A percentile compares a stretch with the other conserved stretches of the same genome.
Evolutionary conservation across 64 coral and sea anemone species (phyloP).

Genomic region (Astreopora myriophthalma): DNA sequence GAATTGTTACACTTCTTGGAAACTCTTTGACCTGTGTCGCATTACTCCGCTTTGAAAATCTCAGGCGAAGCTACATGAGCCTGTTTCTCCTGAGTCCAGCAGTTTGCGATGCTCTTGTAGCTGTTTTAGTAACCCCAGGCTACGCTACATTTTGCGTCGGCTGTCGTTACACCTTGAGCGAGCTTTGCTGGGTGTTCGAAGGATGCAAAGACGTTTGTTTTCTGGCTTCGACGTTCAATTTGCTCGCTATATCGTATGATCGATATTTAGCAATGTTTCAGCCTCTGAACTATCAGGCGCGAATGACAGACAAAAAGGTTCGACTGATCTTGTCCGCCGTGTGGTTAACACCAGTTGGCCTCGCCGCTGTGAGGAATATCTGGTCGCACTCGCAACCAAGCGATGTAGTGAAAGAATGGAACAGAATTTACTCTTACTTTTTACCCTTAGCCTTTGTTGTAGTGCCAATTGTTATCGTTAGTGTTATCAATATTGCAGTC

Average conservation of each 20-base stretch:
- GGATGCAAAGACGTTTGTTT: constrained; percentile 69
- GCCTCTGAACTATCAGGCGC: constrained; percentile 66
- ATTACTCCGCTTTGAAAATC: constrained; percentile 31
- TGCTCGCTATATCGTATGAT: constrained; percentile 81
- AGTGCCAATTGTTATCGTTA: constrained; percentile 58
- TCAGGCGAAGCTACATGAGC: constrained; percentile 62
- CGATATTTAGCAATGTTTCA: constrained; percentile 75
- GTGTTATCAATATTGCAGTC: constrained; percentile 65
- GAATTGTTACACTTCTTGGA: constrained; percentile 49
- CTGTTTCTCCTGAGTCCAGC: constrained; percentile 56
- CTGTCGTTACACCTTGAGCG: neutral
- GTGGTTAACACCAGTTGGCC: constrained; percentile 45
- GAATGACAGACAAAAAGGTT: constrained; percentile 66
- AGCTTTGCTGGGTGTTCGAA: constrained; percentile 83
- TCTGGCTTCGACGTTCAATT: constrained; percentile 73
- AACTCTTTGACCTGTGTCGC: constrained; percentile 49
- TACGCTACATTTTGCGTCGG: constrained; percentile 57
- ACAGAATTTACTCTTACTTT: constrained; percentile 63
- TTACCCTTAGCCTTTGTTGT: constrained; percentile 68
- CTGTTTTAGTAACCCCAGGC: constrained; percentile 48
- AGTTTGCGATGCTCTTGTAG: constrained; percentile 55
- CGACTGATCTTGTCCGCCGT: constrained; percentile 20
- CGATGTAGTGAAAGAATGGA: constrained; percentile 23
- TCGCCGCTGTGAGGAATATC: constrained; percentile 16
- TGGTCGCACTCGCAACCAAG: constrained; percentile 47